These are phyloP conservation scores for Galaxea fascicularis DNA, from an alignment of 92 coral and sea anemone genomes.

Conservation along the genomic window DNA sequence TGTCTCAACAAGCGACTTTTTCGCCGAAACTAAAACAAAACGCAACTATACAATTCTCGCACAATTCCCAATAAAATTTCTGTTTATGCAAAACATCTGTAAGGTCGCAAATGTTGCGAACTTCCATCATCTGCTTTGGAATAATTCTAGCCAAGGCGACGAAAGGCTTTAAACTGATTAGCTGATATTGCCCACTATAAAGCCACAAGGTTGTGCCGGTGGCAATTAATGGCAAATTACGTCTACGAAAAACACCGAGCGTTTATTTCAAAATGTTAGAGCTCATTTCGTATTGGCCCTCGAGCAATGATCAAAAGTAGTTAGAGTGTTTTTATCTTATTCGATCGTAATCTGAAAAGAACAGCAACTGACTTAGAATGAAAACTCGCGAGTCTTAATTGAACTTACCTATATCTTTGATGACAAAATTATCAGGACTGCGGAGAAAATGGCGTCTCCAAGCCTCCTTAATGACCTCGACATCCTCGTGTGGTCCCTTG, in stretches of 20 bases:
- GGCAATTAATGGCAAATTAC: constrained; percentile 6
- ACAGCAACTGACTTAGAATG: not conserved
- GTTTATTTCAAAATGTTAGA: not conserved
- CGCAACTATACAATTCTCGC: not conserved
- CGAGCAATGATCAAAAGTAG: not conserved
- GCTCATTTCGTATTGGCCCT: not conserved
- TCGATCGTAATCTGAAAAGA: not conserved
- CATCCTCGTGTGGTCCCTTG: constrained; percentile 94
- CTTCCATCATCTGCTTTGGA: not conserved
- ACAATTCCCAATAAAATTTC: not conserved
- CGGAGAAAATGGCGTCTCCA: constrained; percentile 95
- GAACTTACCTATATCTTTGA: constrained; percentile 94
- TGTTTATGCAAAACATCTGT: not conserved
- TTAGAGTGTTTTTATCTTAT: not conserved
- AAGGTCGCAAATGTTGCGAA: not conserved
- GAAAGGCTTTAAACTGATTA: not conserved
- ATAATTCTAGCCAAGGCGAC: not conserved
- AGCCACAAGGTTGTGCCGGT: not conserved
- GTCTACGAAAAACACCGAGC: not conserved
- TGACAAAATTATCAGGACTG: constrained; percentile 77
- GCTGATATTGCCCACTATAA: not conserved
- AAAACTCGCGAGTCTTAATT: not conserved
- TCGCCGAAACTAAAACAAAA: constrained; percentile 10
- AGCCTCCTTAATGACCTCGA: constrained; percentile 86
- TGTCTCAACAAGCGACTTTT: not conserved